A percentile compares a stretch with the other conserved stretches of the same genome.
Evolutionary conservation across 92 coral and sea anemone species (phyloP).

Genomic region (Zoanthus sociatus): DNA sequence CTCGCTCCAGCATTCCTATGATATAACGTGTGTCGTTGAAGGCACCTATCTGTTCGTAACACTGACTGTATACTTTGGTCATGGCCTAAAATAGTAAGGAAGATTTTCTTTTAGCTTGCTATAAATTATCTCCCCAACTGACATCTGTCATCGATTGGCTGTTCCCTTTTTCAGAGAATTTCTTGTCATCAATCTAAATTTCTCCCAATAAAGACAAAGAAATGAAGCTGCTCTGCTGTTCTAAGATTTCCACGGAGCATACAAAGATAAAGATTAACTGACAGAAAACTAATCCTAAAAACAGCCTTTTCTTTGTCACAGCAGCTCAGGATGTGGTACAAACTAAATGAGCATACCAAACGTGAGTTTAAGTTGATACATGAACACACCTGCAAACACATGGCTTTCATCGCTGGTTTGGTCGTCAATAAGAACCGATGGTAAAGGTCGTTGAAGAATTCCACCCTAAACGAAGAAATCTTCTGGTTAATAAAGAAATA

Average conservation of each 20-base stretch:
- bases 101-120: background rate
- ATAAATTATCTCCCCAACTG: no score
- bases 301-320: no score
- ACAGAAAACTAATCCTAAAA: no score
- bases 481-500: background rate
- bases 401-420: conserved; percentile 93
- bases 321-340: no score
- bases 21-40: conserved; percentile 98
- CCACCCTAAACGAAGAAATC: conserved; percentile 65
- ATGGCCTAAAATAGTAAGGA: conserved; percentile 74
- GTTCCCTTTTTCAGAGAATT: no score
- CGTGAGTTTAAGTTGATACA: background rate
- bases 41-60: conserved; percentile 95
- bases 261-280: no score
- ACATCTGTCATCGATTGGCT: no score
- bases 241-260: no score
- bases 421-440: conserved; percentile 95
- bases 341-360: background rate
- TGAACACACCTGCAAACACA: conserved; percentile 89
- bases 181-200: no score
- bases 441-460: conserved; percentile 97
- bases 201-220: no score
- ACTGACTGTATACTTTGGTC: conserved; percentile 96
- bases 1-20: conserved; percentile 98
- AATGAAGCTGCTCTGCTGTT: no score